Evolutionary conservation across 1,140 invertebrate genomes (phyloP), one percentile per base, ranked within the genome.

Genomic region (Drosophila carrolli): DNA sequence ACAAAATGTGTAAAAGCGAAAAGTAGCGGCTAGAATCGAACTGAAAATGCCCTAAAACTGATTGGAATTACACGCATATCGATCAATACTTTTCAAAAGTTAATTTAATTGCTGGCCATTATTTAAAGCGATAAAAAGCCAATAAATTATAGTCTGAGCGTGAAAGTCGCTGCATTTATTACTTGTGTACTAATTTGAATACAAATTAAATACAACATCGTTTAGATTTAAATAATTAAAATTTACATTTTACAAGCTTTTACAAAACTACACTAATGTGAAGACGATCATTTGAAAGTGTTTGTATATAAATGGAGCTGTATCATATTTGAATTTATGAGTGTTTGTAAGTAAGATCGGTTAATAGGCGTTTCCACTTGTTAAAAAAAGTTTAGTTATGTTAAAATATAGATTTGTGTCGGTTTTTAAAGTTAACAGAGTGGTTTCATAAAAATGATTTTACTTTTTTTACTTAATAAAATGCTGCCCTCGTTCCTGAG

Each of bases 11-110:
- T 44, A 46, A 44, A 51, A 37, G 16, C 29, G 32, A 47, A 27
- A 19, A 9, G 3, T 44, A 9, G n/a, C 14, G 7, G 8, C 14
- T 9, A 5, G 32, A 67, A 50, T 67, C 58, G 46, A 67, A 50
- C 13, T 41, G 29, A 32, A 38, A 50, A 67, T 63, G 59, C 58
- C 43, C 58, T 50, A 23, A 67, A 67, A 63, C 16, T 23, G 16
- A 67, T 50, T 43, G 14, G 16, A 14, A 44, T 16, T 16, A 19
- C 35, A 43, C 19, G 1, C 2, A 23, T 19, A 8, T 14, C 44
- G 19, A 46, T 46, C 44, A 13, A 37, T 14, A 10, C 16, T 4
- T n/a, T 16, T 55, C 1, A 37, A 46, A n/a, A n/a, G 16, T 60
- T 19, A 0, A 16, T 44, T 65, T 48, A 35, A 48, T 61, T 40